A percentile compares a stretch with the other conserved stretches of the same genome.
Conservation (phyloP, 2,888 invertebrate species). For the Drosophila kanekoi region DNA sequence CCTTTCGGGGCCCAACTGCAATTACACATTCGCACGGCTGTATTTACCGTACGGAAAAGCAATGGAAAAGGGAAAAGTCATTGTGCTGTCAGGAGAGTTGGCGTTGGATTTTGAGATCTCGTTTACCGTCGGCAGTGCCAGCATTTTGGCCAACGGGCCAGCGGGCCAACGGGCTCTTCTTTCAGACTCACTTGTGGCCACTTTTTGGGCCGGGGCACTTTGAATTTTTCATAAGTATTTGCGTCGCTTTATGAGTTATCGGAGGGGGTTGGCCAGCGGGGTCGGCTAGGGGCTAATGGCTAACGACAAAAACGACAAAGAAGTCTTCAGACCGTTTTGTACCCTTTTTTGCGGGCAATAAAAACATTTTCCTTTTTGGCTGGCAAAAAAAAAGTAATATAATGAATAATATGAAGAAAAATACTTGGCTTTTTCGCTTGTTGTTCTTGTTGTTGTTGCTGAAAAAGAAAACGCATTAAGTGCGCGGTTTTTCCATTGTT, state of each 20-base stretch:
- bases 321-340: conserved; percentile 61
- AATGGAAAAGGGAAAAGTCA: conserved; percentile 64
- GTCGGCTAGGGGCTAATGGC: conserved; percentile 58
- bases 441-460: conserved; percentile 31
- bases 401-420: conserved; percentile 80
- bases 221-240: conserved; percentile 67
- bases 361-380: conserved; percentile 73
- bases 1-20: conserved; percentile 44
- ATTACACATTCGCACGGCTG: conserved; percentile 64
- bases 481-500: conserved; percentile 82
- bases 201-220: conserved; percentile 43
- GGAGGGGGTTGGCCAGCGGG: not conserved
- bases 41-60: conserved; percentile 12
- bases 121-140: conserved; percentile 65
- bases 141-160: conserved; percentile 15
- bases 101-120: conserved; percentile 47
- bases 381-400: conserved; percentile 40
- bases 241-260: conserved; percentile 42
- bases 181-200: conserved; percentile 38
- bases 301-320: conserved; percentile 54
- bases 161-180: conserved; percentile 8
- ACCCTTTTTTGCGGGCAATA: conserved; percentile 79
- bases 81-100: conserved; percentile 65
- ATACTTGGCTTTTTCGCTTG: conserved; percentile 59
- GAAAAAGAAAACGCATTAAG: conserved; percentile 81